Base-by-base conservation (phyloP, 1,140 invertebrate genomes). In the Nymphalis io region DNA sequence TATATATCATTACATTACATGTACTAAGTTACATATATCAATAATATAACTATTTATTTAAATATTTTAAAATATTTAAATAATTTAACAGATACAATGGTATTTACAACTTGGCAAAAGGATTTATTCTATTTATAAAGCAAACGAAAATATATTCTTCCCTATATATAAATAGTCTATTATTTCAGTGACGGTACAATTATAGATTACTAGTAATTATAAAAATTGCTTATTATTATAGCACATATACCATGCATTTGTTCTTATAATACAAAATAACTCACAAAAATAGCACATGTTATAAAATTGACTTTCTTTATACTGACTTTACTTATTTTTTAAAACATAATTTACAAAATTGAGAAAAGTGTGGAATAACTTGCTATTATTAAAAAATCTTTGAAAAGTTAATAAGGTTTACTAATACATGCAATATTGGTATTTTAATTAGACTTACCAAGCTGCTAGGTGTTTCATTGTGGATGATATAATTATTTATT, bases 401-500 rank as follows among this genome's bases (percentile, higher is more conserved):
- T 33, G 0, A 8, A 1, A 3, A 33, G 27, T 8, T 33, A 33
- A 0, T 33, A 2, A 33, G 27, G 27, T 33, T 33, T 8, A 33
- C 1, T 33, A 33, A 33, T 33, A 33, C 27, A 33, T 33, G 27
- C 27, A 33, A 33, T 33, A 33, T 33, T 33, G 10, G 27, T 33
- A 33, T 33, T 33, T 8, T 33, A 33, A 33, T 33, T 33, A 33
- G 21, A 76, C 84, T 84, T 80, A 88, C 88, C 88, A 90, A 72
- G 88, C 88, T 73, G 88, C 85, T 53, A 90, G 72, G 60, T 90
- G 82, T 76, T 85, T 88, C 88, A 90, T 90, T 38, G 46, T 84
- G 66, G 67, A 53, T 60, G 38, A 44, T 13, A 15, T 11, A 1
- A 0, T 6, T 21, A 12, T 12, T 15, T 53, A 10, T 53, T 53